A percentile compares a stretch with the other conserved stretches of the same genome.
phyloP scores from a whole-genome alignment of 2,888 invertebrate genomes.

The Ormyrus rosae region DNA sequence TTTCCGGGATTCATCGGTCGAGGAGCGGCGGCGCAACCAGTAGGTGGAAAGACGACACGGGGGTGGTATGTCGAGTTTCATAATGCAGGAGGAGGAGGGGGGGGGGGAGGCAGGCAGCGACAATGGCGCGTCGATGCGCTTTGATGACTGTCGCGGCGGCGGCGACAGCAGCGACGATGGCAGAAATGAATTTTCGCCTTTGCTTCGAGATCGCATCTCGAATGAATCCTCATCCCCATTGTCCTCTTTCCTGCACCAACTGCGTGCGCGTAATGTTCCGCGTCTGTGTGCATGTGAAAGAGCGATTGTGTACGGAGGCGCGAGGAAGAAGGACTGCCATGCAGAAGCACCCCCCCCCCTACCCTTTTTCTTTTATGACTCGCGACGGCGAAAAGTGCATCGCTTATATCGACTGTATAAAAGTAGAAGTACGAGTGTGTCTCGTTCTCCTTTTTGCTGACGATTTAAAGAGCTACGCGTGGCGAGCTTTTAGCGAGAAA shows the following conservation, averaged over 20 bases:
- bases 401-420: slow-evolving; percentile 30
- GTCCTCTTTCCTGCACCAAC: neutral
- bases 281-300: neutral
- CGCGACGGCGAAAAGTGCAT: slow-evolving; percentile 34
- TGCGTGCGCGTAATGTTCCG: neutral
- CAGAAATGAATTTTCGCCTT: slow-evolving; percentile 41
- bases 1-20: slow-evolving; percentile 24
- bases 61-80: neutral
- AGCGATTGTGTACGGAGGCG: neutral
- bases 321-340: neutral
- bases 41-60: neutral
- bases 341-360: neutral
- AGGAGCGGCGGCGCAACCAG: neutral
- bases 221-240: slow-evolving; percentile 15
- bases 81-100: slow-evolving; percentile 2
- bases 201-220: slow-evolving; percentile 6
- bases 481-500: neutral
- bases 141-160: slow-evolving; percentile 26
- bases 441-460: neutral
- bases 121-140: slow-evolving; percentile 33
- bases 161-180: slow-evolving; percentile 3
- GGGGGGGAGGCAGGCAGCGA: neutral
- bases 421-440: neutral
- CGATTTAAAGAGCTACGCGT: neutral
- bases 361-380: slow-evolving; percentile 20